Percentiles rank a stretch among this genome's conserved stretches.
Conservation (phyloP, 1,140 invertebrate species). For the Heterodera schachtii region DNA sequence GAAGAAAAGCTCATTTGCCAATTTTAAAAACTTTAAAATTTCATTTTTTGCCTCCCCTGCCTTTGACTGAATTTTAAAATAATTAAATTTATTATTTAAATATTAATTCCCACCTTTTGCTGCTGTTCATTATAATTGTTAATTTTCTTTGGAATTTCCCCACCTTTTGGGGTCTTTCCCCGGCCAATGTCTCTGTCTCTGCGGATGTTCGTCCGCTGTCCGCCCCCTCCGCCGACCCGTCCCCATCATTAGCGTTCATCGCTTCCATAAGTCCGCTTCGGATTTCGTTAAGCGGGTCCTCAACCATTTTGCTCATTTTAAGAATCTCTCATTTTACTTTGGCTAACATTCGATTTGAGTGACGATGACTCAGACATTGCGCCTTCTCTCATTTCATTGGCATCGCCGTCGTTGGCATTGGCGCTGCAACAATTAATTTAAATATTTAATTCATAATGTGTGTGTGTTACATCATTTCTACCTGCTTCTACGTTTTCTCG, state of each 20-base stretch:
- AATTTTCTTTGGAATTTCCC: no score
- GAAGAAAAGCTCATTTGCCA: neutral
- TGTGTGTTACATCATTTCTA: no score
- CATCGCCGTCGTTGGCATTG: neutral
- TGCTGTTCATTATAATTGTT: no score
- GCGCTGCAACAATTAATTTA: neutral
- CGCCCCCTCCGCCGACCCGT: neutral
- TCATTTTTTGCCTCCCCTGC: neutral
- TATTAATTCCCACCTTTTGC: neutral
- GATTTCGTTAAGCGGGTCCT: constrained; percentile 1
- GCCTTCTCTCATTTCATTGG: neutral
- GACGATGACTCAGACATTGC: neutral
- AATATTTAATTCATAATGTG: no score
- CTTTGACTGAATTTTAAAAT: no score
- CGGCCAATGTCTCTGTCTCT: constrained; percentile 1
- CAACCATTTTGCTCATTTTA: neutral
- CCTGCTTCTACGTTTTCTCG: no score
- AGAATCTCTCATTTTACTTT: neutral
- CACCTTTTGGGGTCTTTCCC: no score
- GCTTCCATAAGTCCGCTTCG: neutral
- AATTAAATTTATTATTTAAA: no score
- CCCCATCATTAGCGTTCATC: neutral
- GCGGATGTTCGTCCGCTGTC: neutral
- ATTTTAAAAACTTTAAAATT: neutral
- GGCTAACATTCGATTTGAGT: neutral